Evolutionary conservation across 37 sponge, comb jelly and placozoan species (phyloP), one percentile per base, ranked within the genome.

Genomic region (Amphimedon queenslandica): DNA sequence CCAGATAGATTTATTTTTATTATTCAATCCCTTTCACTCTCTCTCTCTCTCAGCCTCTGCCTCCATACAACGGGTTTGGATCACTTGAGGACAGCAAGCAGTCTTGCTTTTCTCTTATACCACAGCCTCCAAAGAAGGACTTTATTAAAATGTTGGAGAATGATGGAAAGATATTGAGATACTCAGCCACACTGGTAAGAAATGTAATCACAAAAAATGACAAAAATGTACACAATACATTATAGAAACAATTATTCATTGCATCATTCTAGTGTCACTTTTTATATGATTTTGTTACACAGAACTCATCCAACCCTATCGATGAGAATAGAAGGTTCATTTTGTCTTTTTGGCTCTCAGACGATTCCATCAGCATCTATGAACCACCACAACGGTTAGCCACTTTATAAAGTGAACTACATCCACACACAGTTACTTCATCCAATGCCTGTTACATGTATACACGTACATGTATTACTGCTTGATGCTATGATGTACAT

Each of bases 81-180:
- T 80, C 91, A 37, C 92, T 88, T 34, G 95, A 98, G 72, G 99
- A 98, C 80, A 88, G 92, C 58, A 83, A 82, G 73, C 95, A 98
- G 88, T 88, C 82, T 31, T 98, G 99, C 61, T 81, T 86, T 35
- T 82, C 90, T 2, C 88, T 98, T 18, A 89, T 98, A 31, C 95
- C 99, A 36, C 99, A 98, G 66, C 99, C 99, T 21, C 99, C 95
- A 18, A 98, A 92, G 88, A 98, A 94, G 66, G 99, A 98, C 67
- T 82, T 92, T 70, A 94, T 98, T 64, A 91, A 89, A 71, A 94
- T 98, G 92, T 71, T 98, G 51, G 99, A 98, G 75, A 92, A 92
- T 71, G 95, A 94, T 68, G 88, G 93, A 4, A 91, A 94, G 66
- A 80, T 92, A 4, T 89, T 98, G 25, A 67, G 99, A 70, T 98